A percentile compares a stretch with the other conserved stretches of the same genome.
Evolutionary conservation across 1,140 invertebrate species (phyloP).

Genomic region (Lysiphlebus fabarum): DNA sequence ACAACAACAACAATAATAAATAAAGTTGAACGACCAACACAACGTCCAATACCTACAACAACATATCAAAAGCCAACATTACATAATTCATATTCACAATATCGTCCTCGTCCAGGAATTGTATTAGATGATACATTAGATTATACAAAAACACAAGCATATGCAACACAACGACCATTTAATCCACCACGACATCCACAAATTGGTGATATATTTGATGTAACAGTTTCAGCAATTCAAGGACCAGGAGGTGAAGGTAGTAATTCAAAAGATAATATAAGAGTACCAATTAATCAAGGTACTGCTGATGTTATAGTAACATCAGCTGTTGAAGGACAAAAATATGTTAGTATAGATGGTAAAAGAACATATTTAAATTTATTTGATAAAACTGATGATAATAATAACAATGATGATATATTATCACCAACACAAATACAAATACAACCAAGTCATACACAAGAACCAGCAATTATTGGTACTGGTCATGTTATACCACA

Average conservation of each 20-base stretch:
- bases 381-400: constrained; percentile 60
- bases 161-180: constrained; percentile 50
- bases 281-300: constrained; percentile 49
- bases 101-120: constrained; percentile 74
- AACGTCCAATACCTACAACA: constrained; percentile 26
- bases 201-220: constrained; percentile 78
- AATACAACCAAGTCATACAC: constrained; percentile 43
- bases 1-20: background rate
- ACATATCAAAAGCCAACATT: constrained; percentile 27
- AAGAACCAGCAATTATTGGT: constrained; percentile 40
- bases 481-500: constrained; percentile 54
- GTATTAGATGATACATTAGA: constrained; percentile 72
- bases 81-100: constrained; percentile 45
- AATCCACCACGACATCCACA: constrained; percentile 49
- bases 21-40: no score
- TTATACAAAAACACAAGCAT: constrained; percentile 44
- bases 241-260: constrained; percentile 64
- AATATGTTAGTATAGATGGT: constrained; percentile 89
- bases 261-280: constrained; percentile 38
- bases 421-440: constrained; percentile 36
- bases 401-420: constrained; percentile 12
- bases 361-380: constrained; percentile 84
- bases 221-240: constrained; percentile 83
- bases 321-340: constrained; percentile 71
- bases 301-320: constrained; percentile 69